phyloP scores from a whole-genome alignment of 1,140 invertebrate genomes.

The Cherax destructor region DNA sequence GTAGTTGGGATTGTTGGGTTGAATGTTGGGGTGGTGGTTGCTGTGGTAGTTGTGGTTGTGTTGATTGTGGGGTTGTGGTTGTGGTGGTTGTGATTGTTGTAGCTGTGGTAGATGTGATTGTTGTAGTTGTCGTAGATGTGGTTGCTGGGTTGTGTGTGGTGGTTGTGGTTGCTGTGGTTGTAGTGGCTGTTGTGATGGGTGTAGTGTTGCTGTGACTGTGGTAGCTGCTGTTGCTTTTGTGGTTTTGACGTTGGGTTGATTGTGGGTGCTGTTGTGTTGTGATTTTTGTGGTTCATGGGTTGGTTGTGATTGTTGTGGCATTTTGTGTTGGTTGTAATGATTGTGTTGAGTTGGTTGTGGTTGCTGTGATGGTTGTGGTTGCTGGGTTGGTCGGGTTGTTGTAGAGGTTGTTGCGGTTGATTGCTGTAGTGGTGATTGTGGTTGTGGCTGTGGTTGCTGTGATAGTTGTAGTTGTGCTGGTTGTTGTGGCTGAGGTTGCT shows the following conservation, averaged over 20 bases:
- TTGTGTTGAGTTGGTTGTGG: too few relatives aligned
- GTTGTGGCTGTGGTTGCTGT: too few relatives aligned
- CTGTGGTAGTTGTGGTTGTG: constrained; percentile 2
- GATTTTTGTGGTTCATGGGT: too few relatives aligned
- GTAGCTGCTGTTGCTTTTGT: neutral
- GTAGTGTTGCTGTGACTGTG: neutral
- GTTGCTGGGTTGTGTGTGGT: neutral
- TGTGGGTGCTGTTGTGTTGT: neutral
- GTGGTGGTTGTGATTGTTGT: neutral
- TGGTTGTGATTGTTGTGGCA: neutral
- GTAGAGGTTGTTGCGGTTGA: too few relatives aligned
- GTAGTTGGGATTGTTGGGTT: neutral
- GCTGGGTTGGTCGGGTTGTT: too few relatives aligned
- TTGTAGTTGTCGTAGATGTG: neutral
- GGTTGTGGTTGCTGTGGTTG: neutral
- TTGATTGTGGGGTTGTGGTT: neutral
- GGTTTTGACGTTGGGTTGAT: too few relatives aligned
- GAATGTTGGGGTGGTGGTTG: neutral
- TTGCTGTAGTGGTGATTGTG: too few relatives aligned
- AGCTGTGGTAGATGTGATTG: neutral
- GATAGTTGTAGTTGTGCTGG: too few relatives aligned
- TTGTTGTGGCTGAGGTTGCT: too few relatives aligned
- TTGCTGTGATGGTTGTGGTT: too few relatives aligned
- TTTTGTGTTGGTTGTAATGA: neutral
- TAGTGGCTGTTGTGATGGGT: too few relatives aligned